Evolutionary conservation across 1,140 invertebrate species (phyloP), one percentile per base, ranked within the genome.

Genomic region (Drosophila miranda): DNA sequence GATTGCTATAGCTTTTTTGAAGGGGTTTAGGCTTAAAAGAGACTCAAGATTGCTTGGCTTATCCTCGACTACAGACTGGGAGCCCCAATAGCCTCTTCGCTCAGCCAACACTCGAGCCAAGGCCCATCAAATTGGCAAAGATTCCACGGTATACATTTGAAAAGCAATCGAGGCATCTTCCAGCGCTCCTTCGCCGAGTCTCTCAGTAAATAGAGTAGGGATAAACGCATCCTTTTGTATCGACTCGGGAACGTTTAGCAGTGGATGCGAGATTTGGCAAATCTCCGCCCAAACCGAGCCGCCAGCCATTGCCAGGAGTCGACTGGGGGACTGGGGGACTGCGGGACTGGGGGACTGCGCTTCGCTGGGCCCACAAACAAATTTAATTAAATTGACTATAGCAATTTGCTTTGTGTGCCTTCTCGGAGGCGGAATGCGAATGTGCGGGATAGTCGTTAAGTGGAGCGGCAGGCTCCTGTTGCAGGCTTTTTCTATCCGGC

Each of bases 341-440:
- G 19, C 1, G 19, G 1, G 19, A 19, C 19, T 19, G 19, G 2
- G 19, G 19, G 19, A 19, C 59, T 62, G 51, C 62, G 80, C 71
- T 82, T 71, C 60, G 79, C 61, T 83, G 63, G 63, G 67, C 76
- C 50, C 73, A 87, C 81, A 86, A 87, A 86, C 81, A 86, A 87
- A 86, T 86, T 86, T 86, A 86, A 86, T 86, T 86, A 87, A 86
- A 86, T 86, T 86, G 81, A 86, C 77, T 86, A 80, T 64, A 86
- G 78, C 83, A 82, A 82, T 88, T 86, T 87, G 74, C 70, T 86
- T 87, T 87, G 77, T 71, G 44, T 75, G 71, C 56, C 55, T 62
- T 57, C 68, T 61, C 38, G 59, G 54, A 59, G 62, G 60, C 75
- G 50, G 66, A 70, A 75, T 79, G 74, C 75, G 53, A 64, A 62